Base-by-base conservation (phyloP, 2,888 invertebrate species). In the Agrochola litura region DNA sequence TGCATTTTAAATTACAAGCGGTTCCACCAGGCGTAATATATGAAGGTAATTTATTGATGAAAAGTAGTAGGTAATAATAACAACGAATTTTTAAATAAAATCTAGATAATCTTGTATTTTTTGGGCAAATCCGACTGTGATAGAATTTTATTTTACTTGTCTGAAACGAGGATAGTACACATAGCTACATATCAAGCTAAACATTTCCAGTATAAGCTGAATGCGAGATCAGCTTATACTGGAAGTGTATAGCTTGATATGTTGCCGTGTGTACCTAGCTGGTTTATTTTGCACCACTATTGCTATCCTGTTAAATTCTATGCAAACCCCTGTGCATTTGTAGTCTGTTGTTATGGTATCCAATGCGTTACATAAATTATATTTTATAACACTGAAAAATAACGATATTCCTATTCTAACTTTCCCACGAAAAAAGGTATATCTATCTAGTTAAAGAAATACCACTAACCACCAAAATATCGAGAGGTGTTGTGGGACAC, bases 1-100 rank as follows among this genome's bases (percentile, higher is more conserved):
- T 82, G 82, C 69, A 70, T 85, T 79, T 76, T 74, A 87, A 85
- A 82, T 79, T 78, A 77, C 52, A 56, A 46, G 1, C 49, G 6
- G 14, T 30, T 46, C 58, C 64, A 77, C 37, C 56, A 14, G 72
- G 43, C 56, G 2, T 16, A 3, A 12, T 46, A 80, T 37, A 0
- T 58, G 2, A 30, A 37, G 14, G 2, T 58, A 14, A 61, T 74
- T 16, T 43, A 16, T 16, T 49, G 49, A 52, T 52, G 49, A 49
- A 19, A 49, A 52, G 19, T 19, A 52, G 19, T 52, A 19, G 6
- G 14, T 46, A 56, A 49, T 25, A 49, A 73, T 64, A 25, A n/a
- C 4, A 25, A 43, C 1, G 19, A 22, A 49, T 41, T 22, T 46
- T 14, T 41, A 10, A 9, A n/a, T 30, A 0, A 19, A 43, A 54